Evolutionary conservation across 2,888 invertebrate species (phyloP).

Genomic region (Eupsilia transversa): DNA sequence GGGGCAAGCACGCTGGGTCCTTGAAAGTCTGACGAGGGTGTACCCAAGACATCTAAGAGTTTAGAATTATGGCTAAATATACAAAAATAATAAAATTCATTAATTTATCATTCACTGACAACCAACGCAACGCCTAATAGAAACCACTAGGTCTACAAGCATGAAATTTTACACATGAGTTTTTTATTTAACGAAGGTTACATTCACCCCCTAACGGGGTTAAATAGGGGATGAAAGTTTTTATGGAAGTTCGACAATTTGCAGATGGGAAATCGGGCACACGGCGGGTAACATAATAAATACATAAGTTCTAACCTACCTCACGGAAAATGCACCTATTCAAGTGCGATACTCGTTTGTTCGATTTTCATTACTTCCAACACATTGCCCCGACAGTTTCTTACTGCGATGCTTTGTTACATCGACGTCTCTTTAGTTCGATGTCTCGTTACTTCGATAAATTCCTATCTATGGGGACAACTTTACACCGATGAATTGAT

Average conservation of each 20-base stretch:
- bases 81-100: neutral
- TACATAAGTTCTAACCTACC: too few relatives aligned
- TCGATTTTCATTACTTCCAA: neutral
- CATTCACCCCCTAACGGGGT: too few relatives aligned
- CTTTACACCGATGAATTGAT: neutral
- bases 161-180: too few relatives aligned
- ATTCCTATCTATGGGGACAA: neutral
- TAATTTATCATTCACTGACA: too few relatives aligned
- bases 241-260: too few relatives aligned
- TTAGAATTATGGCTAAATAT: too few relatives aligned
- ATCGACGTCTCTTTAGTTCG: neutral
- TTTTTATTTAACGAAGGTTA: too few relatives aligned
- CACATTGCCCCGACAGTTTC: neutral
- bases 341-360: neutral
- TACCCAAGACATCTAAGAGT: neutral
- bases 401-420: neutral
- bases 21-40: conserved; percentile 10
- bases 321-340: neutral
- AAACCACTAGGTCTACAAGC: too few relatives aligned
- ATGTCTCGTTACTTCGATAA: neutral
- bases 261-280: too few relatives aligned
- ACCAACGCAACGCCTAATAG: too few relatives aligned
- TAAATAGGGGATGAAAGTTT: too few relatives aligned
- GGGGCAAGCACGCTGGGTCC: conserved; percentile 1
- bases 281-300: too few relatives aligned